These are phyloP conservation scores for Stichodactyla mertensii DNA, from an alignment of 64 coral and sea anemone species.

Conservation along the genomic window DNA sequence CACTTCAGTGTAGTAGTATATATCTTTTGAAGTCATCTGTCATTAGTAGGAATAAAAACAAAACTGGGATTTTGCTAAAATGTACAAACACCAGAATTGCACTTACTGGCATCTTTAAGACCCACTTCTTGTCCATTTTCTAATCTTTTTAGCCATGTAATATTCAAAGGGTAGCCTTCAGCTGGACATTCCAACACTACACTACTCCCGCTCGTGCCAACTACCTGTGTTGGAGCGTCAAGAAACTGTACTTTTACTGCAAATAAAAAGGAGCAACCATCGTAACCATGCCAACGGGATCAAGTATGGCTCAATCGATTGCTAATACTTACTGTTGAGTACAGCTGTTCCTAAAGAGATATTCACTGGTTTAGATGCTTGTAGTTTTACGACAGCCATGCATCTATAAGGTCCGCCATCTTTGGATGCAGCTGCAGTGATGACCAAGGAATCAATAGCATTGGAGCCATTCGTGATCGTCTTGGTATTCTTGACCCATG, in stretches of 20 bases:
- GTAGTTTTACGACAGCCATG: background rate
- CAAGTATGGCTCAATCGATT: background rate
- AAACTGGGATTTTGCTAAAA: background rate
- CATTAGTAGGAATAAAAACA: background rate
- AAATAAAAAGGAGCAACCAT: background rate
- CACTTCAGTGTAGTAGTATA: no score
- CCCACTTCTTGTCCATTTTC: background rate
- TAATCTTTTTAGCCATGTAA: background rate
- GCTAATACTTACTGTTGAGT: background rate
- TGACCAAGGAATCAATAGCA: background rate
- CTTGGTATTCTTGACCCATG: background rate
- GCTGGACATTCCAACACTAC: conserved; percentile 28
- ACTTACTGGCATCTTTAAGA: background rate
- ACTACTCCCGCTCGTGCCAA: background rate
- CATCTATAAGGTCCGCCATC: background rate
- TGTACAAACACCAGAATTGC: background rate
- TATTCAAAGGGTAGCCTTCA: conserved; percentile 18
- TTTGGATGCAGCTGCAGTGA: background rate
- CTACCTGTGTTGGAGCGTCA: background rate
- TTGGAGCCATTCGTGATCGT: background rate
- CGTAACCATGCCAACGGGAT: no score
- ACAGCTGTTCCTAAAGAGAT: background rate
- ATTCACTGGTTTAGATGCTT: background rate
- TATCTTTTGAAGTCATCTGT: no score
- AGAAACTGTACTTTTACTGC: background rate